These are phyloP conservation scores for Podarcis muralis DNA, from an alignment of 2,113 vertebrate genomes.

Conservation along the genomic window DNA sequence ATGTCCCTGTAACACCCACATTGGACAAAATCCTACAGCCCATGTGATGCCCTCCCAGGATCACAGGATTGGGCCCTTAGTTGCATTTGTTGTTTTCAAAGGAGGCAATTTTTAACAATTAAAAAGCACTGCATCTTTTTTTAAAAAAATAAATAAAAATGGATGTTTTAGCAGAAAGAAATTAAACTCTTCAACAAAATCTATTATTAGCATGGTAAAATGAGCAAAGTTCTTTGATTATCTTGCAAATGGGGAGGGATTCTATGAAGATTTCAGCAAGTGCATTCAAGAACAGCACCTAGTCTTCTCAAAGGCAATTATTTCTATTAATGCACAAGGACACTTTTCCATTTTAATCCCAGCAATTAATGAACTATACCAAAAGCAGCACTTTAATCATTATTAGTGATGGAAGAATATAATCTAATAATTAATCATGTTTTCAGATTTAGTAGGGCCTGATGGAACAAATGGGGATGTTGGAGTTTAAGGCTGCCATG, in stretches of 20 bases:
- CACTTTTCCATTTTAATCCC: slow-evolving; percentile 21
- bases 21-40: background rate
- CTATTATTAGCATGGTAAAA: background rate
- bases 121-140: background rate
- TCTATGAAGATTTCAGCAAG: background rate
- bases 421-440: slow-evolving; percentile 10
- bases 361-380: background rate
- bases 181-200: background rate
- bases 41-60: too few species aligned
- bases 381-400: slow-evolving; percentile 21
- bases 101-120: background rate
- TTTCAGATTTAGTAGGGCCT: background rate
- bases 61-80: too few species aligned
- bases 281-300: background rate
- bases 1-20: too few species aligned
- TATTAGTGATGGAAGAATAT: slow-evolving; percentile 4
- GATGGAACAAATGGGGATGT: slow-evolving; percentile 13
- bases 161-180: background rate
- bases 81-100: background rate
- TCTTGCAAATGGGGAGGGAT: background rate
- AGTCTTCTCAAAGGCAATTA: background rate
- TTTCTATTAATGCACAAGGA: background rate
- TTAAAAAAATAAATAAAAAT: too few species aligned
- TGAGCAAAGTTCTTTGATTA: background rate
- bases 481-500: background rate